Conservation (phyloP, 2,797 vertebrate genomes). For the Crenichthys baileyi region DNA sequence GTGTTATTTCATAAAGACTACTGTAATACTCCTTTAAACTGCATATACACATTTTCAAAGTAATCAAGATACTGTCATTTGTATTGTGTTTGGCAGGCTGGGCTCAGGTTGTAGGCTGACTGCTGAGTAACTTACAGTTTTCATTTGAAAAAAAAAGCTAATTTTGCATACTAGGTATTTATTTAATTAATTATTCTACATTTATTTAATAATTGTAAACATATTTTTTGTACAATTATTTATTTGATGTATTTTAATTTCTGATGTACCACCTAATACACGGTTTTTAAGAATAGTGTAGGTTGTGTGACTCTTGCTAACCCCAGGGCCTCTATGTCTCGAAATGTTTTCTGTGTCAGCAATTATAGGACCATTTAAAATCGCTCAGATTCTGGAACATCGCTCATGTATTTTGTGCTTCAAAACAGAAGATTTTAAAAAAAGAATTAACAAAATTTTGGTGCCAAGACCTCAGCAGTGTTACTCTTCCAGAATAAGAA, state of each 20-base stretch:
- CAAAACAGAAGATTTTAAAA: slow-evolving; percentile 1
- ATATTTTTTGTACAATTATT: no score
- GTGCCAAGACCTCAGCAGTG: slow-evolving; percentile 1
- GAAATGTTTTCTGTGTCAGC: slow-evolving; percentile 2
- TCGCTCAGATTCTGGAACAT: slow-evolving; percentile 7
- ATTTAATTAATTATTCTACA: no score
- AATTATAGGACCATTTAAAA: slow-evolving; percentile 20
- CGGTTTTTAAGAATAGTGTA: no score
- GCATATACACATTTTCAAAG: background rate
- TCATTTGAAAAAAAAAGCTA: no score
- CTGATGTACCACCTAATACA: no score
- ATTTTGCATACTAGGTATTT: no score
- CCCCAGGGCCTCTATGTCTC: no score
- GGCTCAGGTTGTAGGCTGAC: background rate
- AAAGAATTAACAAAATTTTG: background rate
- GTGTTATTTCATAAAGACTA: no score
- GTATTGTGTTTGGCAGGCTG: background rate
- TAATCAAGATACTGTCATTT: background rate
- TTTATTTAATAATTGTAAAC: no score
- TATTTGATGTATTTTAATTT: no score
- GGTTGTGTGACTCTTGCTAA: no score
- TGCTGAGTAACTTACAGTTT: background rate
- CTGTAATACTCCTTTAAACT: no score
- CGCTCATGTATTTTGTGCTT: slow-evolving; percentile 4
- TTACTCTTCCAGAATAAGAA: background rate